Evolutionary conservation across 1,140 invertebrate species (phyloP), one percentile per base, ranked within the genome.

Genomic region (Diorhabda carinulata): DNA sequence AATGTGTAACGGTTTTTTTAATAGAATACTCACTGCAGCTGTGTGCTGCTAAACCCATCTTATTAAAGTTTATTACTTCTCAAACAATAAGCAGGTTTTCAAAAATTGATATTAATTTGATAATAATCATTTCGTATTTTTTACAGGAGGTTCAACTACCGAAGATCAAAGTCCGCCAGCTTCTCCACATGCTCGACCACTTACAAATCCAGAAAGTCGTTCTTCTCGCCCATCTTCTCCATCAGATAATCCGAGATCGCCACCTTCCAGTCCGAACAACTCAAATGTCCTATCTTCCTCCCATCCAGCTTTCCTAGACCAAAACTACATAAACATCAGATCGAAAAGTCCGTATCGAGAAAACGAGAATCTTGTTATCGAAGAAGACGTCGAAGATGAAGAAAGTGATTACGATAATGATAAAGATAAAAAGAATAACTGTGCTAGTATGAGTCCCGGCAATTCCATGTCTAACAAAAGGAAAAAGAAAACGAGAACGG

Each of bases 401-500:
- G 86, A 90, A 56, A 90, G 87, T 63, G 90, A 88, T 57, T 84
- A 83, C 45, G 87, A 88, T 63, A 86, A 87, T 67, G 86, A 85
- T 71, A 89, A 89, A 73, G 86, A 86, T 43, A 87, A 88, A 64
- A 86, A 86, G 57, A 78, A 81, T 4, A 83, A 84, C 62, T 87
- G 85, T 52, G 83, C 83, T 2, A 83, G 78, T 70, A 83, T 88
- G 64, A 78, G 74, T 69, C 83, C 82, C 6, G 83, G 83, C 43
- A 82, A 80, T 67, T 80, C 81, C 1, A 78, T 83, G 44, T 80
- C 83, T 10, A 90, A 90, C 61, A 94, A 95, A 80, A 85, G 97
- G 61, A 99, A 99, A 86, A 99, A 99, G 86, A 99, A 99, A 81
- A 99, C 97, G 0, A 84, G 97, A 63, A 99, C 97, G 0, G 97